Evolutionary conservation across 2,797 vertebrate species (phyloP), one percentile per base, ranked within the genome.

Genomic region (Sphenopsis melanotis): DNA sequence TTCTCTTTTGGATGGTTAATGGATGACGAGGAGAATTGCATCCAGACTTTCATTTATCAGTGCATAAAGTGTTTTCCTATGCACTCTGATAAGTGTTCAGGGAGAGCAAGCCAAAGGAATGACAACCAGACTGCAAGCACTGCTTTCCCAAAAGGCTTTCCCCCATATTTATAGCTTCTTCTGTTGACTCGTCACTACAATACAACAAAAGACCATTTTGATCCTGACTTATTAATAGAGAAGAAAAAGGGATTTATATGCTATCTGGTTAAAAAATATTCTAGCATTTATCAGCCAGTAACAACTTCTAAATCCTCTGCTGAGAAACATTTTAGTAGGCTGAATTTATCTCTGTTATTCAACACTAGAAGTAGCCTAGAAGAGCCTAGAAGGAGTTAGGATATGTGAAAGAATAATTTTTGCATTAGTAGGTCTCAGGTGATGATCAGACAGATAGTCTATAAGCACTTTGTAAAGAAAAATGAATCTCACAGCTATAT

Each of bases 401-500:
- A 52, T 80, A 94, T 27, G 56, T 71, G 81, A 87, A 95, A 86
- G 81, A 95, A 84, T 85, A 87, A 93, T 92, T 97, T 97, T 96
- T 95, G 71, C 92, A 90, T 97, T 97, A 96, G 83, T 80, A 90
- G 81, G 91, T 96, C 90, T 91, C 90, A 84, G 79, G 57, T 95
- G 91, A 91, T 87, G 94, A 96, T 78, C 57, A 94, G 70, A 83
- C 70, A 95, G 83, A 87, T 76, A 92, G 82, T 88, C 79, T 92
- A 95, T 91, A 95, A 94, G 95, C 86, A 95, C 90, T 96, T 95
- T 50, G 80, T 46, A 56, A 95, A 97, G 97, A 93, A 96, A 97
- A 97, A 96, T 91, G 77, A 94, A 96, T 97, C 70, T 81, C 91
- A 96, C 94, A 97, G 71, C 77, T 91, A 94, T 95, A 59, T 77